Evolutionary conservation across 2,888 invertebrate species (phyloP).

Genomic region (Drosophila atripex): DNA sequence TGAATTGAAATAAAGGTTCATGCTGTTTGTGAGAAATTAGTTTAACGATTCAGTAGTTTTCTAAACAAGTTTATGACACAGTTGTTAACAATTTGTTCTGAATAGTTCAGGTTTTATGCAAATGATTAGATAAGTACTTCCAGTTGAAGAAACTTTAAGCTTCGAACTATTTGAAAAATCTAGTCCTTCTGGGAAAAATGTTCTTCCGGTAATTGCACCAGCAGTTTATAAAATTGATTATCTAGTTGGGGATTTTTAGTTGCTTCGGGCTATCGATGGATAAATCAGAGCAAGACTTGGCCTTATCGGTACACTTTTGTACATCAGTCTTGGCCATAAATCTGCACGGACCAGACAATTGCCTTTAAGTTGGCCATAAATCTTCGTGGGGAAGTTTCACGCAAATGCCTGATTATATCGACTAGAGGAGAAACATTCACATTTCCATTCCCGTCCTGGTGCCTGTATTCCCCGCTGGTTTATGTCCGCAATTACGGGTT

Average conservation of each 20-base stretch:
- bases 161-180: not conserved
- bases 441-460: constrained; percentile 3
- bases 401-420: constrained; percentile 43
- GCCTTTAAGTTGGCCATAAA: constrained; percentile 38
- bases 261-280: constrained; percentile 17
- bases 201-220: constrained; percentile 3
- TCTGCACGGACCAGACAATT: constrained; percentile 33
- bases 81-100: too few species aligned
- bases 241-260: not conserved
- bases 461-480: constrained; percentile 24
- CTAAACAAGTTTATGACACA: too few species aligned
- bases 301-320: constrained; percentile 29
- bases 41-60: too few species aligned
- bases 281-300: constrained; percentile 52
- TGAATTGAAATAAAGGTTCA: not conserved
- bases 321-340: constrained; percentile 56
- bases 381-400: constrained; percentile 34
- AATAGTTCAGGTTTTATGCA: too few species aligned
- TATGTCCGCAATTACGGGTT: constrained; percentile 40
- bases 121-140: too few species aligned
- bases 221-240: constrained; percentile 14
- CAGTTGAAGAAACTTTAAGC: too few species aligned
- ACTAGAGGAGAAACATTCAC: constrained; percentile 6
- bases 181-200: not conserved
- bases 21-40: too few species aligned